phyloP scores from a whole-genome alignment of 2,888 invertebrate species.

The Xestia sexstrigata region DNA sequence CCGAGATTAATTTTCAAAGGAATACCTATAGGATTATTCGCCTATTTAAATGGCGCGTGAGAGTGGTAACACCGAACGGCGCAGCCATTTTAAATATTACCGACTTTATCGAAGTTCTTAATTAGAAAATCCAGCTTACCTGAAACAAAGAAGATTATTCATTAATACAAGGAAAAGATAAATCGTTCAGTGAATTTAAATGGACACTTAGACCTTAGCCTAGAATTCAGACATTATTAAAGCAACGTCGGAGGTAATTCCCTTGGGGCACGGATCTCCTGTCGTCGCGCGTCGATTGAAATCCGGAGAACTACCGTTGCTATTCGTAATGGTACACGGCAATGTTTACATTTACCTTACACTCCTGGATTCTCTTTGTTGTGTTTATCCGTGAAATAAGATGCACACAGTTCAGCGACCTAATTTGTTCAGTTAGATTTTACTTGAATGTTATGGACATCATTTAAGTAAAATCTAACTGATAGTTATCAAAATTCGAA shows the following conservation, averaged over 20 bases:
- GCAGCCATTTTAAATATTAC: conserved; percentile 47
- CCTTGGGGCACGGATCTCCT: conserved; percentile 50
- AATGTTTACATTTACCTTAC: conserved; percentile 45
- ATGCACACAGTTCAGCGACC: background rate
- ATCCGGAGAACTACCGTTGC: conserved; percentile 44
- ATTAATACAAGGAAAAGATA: conserved; percentile 34
- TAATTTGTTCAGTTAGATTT: background rate
- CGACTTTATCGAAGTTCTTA: conserved; percentile 26
- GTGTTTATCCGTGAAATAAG: conserved; percentile 35
- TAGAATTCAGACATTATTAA: conserved; percentile 37
- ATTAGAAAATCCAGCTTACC: conserved; percentile 64
- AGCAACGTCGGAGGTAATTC: conserved; percentile 49
- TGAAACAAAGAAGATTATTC: conserved; percentile 66
- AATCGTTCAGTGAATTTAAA: conserved; percentile 24
- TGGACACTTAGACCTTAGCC: conserved; percentile 28
- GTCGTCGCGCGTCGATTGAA: conserved; percentile 48
- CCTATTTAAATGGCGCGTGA: conserved; percentile 32
- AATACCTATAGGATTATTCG: conserved; percentile 56
- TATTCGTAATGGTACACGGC: conserved; percentile 27
- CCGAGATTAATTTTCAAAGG: conserved; percentile 52
- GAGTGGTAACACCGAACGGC: conserved; percentile 4
- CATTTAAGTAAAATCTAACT: no score
- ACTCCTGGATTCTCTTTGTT: conserved; percentile 47
- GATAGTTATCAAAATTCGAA: background rate
- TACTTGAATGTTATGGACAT: no score